A percentile compares a stretch with the other conserved stretches of the same genome.
phyloP scores from a whole-genome alignment of 2,797 vertebrate genomes.

The Bradypodion pumilum region DNA sequence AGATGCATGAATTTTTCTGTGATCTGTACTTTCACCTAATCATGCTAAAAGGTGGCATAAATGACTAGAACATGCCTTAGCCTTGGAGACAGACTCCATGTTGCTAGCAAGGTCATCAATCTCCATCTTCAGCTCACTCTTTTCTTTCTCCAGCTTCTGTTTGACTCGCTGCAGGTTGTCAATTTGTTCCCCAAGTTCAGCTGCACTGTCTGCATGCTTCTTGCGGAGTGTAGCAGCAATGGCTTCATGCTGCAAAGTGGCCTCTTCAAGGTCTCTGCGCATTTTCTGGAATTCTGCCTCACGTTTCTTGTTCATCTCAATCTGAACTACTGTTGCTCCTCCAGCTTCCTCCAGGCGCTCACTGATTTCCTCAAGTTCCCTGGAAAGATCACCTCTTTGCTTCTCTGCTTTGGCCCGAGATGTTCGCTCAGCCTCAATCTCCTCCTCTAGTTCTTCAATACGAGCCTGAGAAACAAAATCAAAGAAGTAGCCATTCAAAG shows the following conservation, averaged over 20 bases:
- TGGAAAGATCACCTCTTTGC: constrained; percentile 80
- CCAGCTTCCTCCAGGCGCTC: constrained; percentile 84
- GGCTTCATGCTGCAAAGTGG: constrained; percentile 76
- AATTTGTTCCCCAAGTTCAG: constrained; percentile 76
- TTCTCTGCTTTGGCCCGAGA: constrained; percentile 86
- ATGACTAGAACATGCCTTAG: constrained; percentile 59
- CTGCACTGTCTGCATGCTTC: constrained; percentile 74
- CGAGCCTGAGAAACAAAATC: constrained; percentile 79
- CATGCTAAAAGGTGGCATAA: not conserved
- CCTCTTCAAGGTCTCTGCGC: constrained; percentile 77
- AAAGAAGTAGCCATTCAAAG: not conserved
- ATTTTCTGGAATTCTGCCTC: constrained; percentile 81
- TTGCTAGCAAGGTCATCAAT: constrained; percentile 76
- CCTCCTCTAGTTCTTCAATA: constrained; percentile 85
- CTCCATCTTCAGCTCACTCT: constrained; percentile 78
- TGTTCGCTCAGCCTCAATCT: constrained; percentile 83
- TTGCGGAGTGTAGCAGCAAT: constrained; percentile 67
- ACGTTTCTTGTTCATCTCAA: constrained; percentile 83
- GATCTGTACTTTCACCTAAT: too few relatives aligned
- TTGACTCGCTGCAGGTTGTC: constrained; percentile 78
- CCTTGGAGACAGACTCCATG: constrained; percentile 73
- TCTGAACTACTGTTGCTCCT: constrained; percentile 77
- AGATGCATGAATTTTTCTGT: too few relatives aligned
- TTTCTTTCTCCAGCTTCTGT: constrained; percentile 80
- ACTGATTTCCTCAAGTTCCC: constrained; percentile 86